Base-by-base conservation (phyloP, 2,888 invertebrate species). In the Ariolimax columbianus region DNA sequence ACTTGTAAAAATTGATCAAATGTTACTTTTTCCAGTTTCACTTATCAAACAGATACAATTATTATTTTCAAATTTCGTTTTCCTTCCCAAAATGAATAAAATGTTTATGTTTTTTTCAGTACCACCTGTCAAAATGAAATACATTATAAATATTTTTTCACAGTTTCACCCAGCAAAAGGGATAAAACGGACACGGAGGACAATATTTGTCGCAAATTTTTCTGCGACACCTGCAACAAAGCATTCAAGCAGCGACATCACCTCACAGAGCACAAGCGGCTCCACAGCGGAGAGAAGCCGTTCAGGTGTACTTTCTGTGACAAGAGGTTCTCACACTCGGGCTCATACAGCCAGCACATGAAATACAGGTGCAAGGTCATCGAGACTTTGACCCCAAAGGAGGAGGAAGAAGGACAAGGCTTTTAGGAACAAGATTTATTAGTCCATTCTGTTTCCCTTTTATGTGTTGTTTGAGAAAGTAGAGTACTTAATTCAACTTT, bases 321-420 rank as follows among this genome's bases (percentile, higher is more conserved):
- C 77, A 85, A 85, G 70, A 75, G 85, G 1, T 85, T 85, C 85
- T 85, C 85, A 1, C 85, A 85, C 70, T 85, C 85, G 1, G 85
- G 85, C 23, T 85, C 85, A 14, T 85, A 85, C 77, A 85, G 85
- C n/a, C 85, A 85, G 68, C 85, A 85, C 55, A 85, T 85, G 81
- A 85, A 85, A 63, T 75, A 85, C 40, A 55, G 85, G 30, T 85
- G 85, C 40, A 85, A 85, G 59, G 70, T 75, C 40, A 77, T 85
- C 23, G 85, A 85, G 55, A 70, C 77, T 0, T 33, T 80, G 38
- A 68, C 77, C 4, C 85, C 81, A 4, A 85, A 80, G 26, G 85
- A 85, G 2, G 85, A 85, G 26, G 85, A 85, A 17, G 80, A 80
- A 14, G 83, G 83, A 11, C 59, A 51, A 47, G 83, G 66, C 55